These are phyloP conservation scores for Pitangus sulphuratus DNA, from an alignment of 2,797 vertebrate genomes.

Conservation along the genomic window DNA sequence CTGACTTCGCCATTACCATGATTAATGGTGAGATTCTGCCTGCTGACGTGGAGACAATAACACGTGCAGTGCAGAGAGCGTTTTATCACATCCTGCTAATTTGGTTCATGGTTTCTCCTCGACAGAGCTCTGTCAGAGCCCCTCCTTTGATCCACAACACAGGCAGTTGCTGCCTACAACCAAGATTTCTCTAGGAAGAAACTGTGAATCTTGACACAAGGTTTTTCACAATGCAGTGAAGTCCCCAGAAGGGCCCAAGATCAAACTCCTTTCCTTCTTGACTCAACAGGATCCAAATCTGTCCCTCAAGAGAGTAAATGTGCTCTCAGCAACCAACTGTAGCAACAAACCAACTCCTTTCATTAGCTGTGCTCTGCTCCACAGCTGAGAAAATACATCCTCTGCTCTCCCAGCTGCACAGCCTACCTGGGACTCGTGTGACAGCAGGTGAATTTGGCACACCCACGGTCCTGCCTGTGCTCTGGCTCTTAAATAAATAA, in stretches of 20 bases:
- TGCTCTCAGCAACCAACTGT: neutral
- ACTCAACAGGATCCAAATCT: neutral
- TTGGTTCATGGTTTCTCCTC: neutral
- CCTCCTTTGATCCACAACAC: neutral
- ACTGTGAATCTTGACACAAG: neutral
- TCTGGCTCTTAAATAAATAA: neutral
- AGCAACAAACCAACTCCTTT: conserved; percentile 27
- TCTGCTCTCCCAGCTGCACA: neutral
- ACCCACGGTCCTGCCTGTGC: neutral
- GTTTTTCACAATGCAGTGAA: neutral
- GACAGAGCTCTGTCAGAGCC: neutral
- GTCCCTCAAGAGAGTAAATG: neutral
- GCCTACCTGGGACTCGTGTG: neutral
- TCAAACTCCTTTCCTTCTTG: neutral
- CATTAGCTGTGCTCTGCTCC: neutral
- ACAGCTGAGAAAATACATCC: conserved; percentile 16
- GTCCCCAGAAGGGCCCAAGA: neutral
- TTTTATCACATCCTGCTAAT: neutral
- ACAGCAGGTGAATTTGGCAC: neutral
- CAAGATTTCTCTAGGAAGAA: neutral
- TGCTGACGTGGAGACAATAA: neutral
- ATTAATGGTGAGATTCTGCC: neutral
- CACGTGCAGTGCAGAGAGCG: neutral
- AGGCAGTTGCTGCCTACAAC: neutral
- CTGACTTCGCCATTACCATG: neutral